These are phyloP conservation scores for Lota lota DNA, from an alignment of 2,113 vertebrate genomes.

Conservation along the genomic window DNA sequence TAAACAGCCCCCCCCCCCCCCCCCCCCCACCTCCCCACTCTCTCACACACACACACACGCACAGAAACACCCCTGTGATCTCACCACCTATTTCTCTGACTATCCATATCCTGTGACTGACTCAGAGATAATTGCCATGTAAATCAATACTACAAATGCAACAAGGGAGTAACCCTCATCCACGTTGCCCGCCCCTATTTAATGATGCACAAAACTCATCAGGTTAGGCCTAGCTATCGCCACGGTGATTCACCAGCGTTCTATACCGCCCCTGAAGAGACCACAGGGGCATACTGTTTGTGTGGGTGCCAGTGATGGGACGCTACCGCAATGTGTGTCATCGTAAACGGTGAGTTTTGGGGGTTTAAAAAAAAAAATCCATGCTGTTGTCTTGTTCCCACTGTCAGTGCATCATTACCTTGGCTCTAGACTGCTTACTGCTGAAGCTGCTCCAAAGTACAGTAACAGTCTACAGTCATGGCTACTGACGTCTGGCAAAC, in stretches of 20 bases:
- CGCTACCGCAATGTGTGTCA: no score
- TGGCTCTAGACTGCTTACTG: conserved; percentile 99
- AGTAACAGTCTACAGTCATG: conserved; percentile 99
- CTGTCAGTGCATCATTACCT: conserved; percentile 90
- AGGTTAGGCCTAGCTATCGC: no score
- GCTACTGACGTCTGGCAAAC: conserved; percentile 92
- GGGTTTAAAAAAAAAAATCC: not conserved
- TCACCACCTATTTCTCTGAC: not conserved
- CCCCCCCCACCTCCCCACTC: conserved; percentile 20
- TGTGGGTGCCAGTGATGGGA: no score
- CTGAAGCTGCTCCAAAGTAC: conserved; percentile 79
- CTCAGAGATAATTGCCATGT: conserved; percentile 61
- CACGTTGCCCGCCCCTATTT: conserved; percentile 14
- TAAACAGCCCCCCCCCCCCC: conserved; percentile 50
- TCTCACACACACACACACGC: conserved; percentile 48
- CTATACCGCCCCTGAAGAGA: no score
- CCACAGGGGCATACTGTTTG: no score
- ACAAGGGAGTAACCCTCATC: conserved; percentile 43
- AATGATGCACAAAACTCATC: no score
- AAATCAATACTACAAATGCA: conserved; percentile 63
- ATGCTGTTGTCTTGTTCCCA: not conserved
- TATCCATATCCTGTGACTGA: conserved; percentile 56
- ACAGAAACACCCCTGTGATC: conserved; percentile 32
- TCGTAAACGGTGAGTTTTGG: not conserved
- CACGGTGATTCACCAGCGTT: no score